Conservation (phyloP, 92 coral and sea anemone genomes). For the Siderastrea siderea region DNA sequence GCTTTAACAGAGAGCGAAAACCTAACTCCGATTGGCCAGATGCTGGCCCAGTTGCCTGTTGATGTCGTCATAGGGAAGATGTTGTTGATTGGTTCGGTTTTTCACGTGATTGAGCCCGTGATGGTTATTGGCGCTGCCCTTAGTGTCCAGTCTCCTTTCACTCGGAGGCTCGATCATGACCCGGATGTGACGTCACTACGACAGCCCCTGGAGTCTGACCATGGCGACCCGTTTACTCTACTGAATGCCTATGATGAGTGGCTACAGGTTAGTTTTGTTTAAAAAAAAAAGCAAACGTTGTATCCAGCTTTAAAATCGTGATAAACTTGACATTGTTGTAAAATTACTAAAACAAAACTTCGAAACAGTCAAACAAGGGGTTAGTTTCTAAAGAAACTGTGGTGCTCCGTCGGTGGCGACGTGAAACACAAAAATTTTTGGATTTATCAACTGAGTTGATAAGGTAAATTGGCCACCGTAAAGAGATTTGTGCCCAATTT, state of each 20-base stretch:
- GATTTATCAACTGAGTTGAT: no score
- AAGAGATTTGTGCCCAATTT: no score
- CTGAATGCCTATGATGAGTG: conserved; percentile 98
- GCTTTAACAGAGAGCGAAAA: conserved; percentile 86
- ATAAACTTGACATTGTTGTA: no score
- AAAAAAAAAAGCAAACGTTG: no score
- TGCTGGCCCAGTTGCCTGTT: conserved; percentile 95
- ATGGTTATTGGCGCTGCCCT: conserved; percentile 96
- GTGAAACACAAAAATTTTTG: no score
- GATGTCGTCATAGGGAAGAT: conserved; percentile 99
- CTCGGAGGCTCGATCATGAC: conserved; percentile 94
- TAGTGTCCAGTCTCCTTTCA: conserved; percentile 99
- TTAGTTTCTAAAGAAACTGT: no score
- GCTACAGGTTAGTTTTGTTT: conserved; percentile 75
- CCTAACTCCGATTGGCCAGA: conserved; percentile 93
- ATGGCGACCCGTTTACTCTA: conserved; percentile 97
- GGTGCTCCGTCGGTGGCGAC: no score
- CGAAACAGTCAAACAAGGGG: no score
- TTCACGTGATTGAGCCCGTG: conserved; percentile 97
- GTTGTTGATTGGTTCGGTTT: conserved; percentile 98
- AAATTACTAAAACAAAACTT: no score
- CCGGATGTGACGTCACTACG: conserved; percentile 95
- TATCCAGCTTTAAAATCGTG: no score
- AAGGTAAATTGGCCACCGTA: no score
- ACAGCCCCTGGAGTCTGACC: conserved; percentile 93